phyloP scores from a whole-genome alignment of 2,797 vertebrate genomes.

The Merluccius polli region DNA sequence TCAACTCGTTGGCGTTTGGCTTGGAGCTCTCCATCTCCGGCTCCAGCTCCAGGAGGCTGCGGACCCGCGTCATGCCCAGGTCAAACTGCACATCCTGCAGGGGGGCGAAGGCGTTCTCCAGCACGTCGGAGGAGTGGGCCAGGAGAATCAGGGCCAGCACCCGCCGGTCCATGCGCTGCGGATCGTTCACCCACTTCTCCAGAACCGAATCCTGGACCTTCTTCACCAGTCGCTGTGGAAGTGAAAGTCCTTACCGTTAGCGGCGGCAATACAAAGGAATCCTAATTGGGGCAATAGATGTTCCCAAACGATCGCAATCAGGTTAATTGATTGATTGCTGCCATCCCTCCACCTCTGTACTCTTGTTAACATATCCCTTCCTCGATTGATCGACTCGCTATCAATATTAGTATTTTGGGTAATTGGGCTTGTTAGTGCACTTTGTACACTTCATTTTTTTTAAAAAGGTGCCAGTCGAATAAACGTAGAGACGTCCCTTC shows the following conservation, averaged over 20 bases:
- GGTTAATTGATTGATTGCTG: not conserved
- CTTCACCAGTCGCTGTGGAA: slow-evolving; percentile 85
- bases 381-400: not conserved
- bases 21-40: slow-evolving; percentile 90
- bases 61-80: slow-evolving; percentile 92
- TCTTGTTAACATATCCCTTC: not conserved
- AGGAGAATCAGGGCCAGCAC: slow-evolving; percentile 90
- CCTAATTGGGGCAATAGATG: not conserved
- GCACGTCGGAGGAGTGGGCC: slow-evolving; percentile 93
- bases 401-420: not conserved
- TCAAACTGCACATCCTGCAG: slow-evolving; percentile 96
- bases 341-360: not conserved
- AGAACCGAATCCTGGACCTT: slow-evolving; percentile 94
- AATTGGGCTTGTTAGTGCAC: not conserved
- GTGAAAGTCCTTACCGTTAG: not conserved
- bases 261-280: not conserved
- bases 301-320: not conserved
- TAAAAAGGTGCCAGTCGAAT: not conserved
- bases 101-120: slow-evolving; percentile 97
- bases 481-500: not conserved
- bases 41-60: slow-evolving; percentile 91
- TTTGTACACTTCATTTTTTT: too few species aligned
- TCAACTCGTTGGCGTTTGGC: slow-evolving; percentile 88
- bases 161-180: slow-evolving; percentile 96
- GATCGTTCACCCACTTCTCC: slow-evolving; percentile 96